Conservation (phyloP, 1,140 invertebrate species). For the Drosophila elegans region DNA sequence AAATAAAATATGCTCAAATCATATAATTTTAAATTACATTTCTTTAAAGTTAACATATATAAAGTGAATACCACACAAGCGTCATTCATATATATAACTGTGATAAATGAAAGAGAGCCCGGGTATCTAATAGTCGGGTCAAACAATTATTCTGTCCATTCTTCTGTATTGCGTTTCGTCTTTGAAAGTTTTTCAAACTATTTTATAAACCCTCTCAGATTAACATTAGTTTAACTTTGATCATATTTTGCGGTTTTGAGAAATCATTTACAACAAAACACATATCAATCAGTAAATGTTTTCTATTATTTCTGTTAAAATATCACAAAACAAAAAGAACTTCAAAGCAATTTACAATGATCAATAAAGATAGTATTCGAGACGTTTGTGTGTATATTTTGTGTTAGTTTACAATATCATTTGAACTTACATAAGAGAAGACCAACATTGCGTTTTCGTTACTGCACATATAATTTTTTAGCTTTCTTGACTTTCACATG, state of each 20-base stretch:
- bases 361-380: conserved; percentile 41
- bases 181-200: too few relatives aligned
- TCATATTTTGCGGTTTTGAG: neutral
- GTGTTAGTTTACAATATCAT: conserved; percentile 22
- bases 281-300: neutral
- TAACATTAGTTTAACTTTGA: neutral
- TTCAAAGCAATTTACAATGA: conserved; percentile 1
- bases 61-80: too few relatives aligned
- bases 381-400: neutral
- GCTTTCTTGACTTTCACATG: neutral
- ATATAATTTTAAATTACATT: too few relatives aligned
- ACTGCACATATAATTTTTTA: neutral
- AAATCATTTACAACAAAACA: neutral
- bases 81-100: too few relatives aligned
- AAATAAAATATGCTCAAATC: too few relatives aligned
- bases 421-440: conserved; percentile 19
- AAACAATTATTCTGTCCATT: too few relatives aligned
- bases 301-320: neutral
- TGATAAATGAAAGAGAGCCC: too few relatives aligned
- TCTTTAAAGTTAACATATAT: too few relatives aligned
- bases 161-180: too few relatives aligned
- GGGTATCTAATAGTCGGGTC: too few relatives aligned
- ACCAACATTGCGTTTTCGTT: neutral
- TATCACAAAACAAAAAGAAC: neutral
- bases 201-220: neutral